A percentile compares a stretch with the other conserved stretches of the same genome.
Conservation (phyloP, 2,797 vertebrate species). For the Chaetodon trifasciatus region DNA sequence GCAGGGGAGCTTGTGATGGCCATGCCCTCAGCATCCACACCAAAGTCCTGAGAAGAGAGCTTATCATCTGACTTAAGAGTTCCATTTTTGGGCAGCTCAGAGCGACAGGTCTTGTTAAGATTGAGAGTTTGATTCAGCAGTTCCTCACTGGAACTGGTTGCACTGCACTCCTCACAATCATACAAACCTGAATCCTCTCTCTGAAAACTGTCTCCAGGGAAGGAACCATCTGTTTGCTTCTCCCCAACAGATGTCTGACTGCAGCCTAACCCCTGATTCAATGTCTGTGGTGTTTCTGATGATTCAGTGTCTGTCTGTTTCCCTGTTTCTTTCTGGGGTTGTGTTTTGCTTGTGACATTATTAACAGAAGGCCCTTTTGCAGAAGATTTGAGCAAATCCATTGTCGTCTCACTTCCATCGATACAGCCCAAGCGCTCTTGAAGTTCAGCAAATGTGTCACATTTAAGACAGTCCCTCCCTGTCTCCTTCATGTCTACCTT, state of each 20-base stretch:
- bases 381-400: conserved; percentile 85
- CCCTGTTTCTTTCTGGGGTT: conserved; percentile 69
- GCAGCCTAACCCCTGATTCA: conserved; percentile 54
- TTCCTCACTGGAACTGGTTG: conserved; percentile 89
- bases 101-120: conserved; percentile 85
- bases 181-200: conserved; percentile 90
- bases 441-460: conserved; percentile 98
- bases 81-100: conserved; percentile 75
- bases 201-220: conserved; percentile 80
- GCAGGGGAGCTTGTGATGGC: conserved; percentile 68
- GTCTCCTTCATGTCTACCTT: conserved; percentile 71
- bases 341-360: conserved; percentile 69
- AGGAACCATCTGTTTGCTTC: conserved; percentile 64
- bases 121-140: conserved; percentile 89
- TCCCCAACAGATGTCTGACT: conserved; percentile 55
- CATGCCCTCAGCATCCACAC: conserved; percentile 84
- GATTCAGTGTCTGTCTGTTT: conserved; percentile 31
- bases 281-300: conserved; percentile 43
- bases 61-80: conserved; percentile 50
- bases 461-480: conserved; percentile 95
- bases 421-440: conserved; percentile 97
- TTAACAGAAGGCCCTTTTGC: conserved; percentile 85
- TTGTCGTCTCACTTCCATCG: conserved; percentile 89
- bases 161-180: conserved; percentile 91
- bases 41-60: conserved; percentile 84